Evolutionary conservation across 2,797 vertebrate genomes (phyloP), one percentile per base, ranked within the genome.

Genomic region (Capromys pilorides): DNA sequence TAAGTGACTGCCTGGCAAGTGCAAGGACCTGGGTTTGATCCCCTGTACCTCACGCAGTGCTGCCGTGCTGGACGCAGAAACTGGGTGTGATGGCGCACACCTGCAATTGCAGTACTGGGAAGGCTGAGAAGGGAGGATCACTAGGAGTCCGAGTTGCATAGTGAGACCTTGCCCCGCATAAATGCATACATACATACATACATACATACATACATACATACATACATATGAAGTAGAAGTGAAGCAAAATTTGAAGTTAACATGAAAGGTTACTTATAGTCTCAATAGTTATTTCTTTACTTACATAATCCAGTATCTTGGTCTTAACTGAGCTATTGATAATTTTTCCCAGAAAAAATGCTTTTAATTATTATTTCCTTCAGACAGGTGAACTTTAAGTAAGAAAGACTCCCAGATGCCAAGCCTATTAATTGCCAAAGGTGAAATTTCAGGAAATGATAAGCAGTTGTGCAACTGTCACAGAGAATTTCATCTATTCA

Each of bases 321-420:
- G 14, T 41, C 66, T 96, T 67, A 6, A 7, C 67, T 77, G 71
- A 77, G 19, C 12, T 69, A 26, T n/a, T 39, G 21, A 49, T 51
- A 54, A 49, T 67, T n/a, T 93, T 94, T 79, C 86, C 89, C 79
- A 85, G 33, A 26, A 77, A 75, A 69, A 75, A 51, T 49, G 45
- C 49, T 84, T 45, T 85, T 92, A 88, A 73, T 67, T 41, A 80
- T 28, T 81, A 41, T 66, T 83, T 92, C 82, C 51, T 90, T 95
- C 85, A 90, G 59, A 91, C 33, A 31, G 57, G 24, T 87, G 10
- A 24, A 57, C 90, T 86, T 92, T 24, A 92, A 78, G 88, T 45
- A 92, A 28, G 28, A 78, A 86, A 88, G 39, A 26, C 49, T 96
- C 93, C 69, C 61, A 93, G 92, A 95, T 78, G 92, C 18, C 67